Evolutionary conservation across 1,140 invertebrate species (phyloP).

Genomic region (Drosophila tropicalis): DNA sequence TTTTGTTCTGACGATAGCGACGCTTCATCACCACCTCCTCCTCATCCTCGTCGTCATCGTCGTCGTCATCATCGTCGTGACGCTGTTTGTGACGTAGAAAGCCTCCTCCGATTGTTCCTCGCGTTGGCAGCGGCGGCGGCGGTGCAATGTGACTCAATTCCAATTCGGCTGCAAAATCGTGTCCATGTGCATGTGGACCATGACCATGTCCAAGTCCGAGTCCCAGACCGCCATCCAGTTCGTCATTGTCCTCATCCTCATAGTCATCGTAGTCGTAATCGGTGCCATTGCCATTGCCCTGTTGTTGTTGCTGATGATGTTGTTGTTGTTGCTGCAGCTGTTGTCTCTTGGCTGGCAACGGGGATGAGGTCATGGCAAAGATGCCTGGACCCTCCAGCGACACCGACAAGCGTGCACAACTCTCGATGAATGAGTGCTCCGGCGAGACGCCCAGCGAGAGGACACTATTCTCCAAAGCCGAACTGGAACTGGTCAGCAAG

Average conservation of each 20-base stretch:
- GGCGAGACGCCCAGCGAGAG: conserved; percentile 91
- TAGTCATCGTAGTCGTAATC: conserved; percentile 76
- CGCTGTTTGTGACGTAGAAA: conserved; percentile 32
- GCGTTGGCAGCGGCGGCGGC: conserved; percentile 38
- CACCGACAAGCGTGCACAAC: conserved; percentile 92
- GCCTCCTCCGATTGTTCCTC: conserved; percentile 39
- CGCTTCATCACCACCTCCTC: conserved; percentile 68
- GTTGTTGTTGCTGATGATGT: background rate
- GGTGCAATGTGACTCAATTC: conserved; percentile 64
- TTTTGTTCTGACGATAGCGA: conserved; percentile 80
- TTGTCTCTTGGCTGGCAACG: conserved; percentile 59
- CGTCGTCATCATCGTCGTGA: conserved; percentile 64
- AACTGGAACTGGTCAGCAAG: conserved; percentile 87
- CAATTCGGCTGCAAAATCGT: conserved; percentile 61
- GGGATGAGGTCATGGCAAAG: conserved; percentile 78
- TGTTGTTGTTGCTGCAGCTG: background rate
- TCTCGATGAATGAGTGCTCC: conserved; percentile 92
- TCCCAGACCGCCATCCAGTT: conserved; percentile 44
- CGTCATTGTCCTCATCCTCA: conserved; percentile 72
- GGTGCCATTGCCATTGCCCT: conserved; percentile 57
- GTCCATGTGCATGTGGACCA: conserved; percentile 22
- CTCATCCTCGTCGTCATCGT: conserved; percentile 76
- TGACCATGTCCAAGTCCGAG: background rate
- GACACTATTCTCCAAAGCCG: conserved; percentile 83
- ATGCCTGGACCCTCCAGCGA: conserved; percentile 88